These are phyloP conservation scores for Pelochelys cantorii DNA, from an alignment of 2,797 vertebrate genomes.

Conservation along the genomic window DNA sequence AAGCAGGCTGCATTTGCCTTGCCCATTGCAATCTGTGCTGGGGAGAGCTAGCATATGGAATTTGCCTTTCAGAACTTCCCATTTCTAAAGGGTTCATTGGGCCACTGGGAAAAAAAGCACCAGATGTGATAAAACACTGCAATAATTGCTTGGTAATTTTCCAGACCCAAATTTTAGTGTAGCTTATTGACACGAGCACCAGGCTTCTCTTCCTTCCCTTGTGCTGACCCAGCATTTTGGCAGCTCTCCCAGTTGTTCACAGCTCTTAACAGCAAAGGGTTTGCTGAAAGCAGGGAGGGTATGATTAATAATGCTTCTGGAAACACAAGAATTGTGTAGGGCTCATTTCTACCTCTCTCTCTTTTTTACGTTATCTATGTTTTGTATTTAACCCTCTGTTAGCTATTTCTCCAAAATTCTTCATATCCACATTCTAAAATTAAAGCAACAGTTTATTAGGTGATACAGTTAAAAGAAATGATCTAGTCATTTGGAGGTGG, in stretches of 20 bases:
- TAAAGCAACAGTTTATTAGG: too few species aligned
- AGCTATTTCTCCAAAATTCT: neutral
- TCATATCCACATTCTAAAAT: neutral
- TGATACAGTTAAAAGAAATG: conserved; percentile 28
- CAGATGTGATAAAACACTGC: conserved; percentile 70
- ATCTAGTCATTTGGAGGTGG: neutral
- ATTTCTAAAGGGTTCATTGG: conserved; percentile 55
- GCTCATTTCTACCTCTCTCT: neutral
- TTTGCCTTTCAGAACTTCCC: conserved; percentile 64
- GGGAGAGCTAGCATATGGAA: conserved; percentile 62
- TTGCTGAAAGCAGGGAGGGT: conserved; percentile 28
- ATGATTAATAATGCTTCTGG: conserved; percentile 13
- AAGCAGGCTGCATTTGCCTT: conserved; percentile 40
- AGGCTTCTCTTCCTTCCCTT: conserved; percentile 59
- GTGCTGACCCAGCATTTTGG: conserved; percentile 66
- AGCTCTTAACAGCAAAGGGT: neutral
- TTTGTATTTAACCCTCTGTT: neutral
- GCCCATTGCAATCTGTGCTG: conserved; percentile 38
- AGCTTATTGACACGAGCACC: conserved; percentile 68
- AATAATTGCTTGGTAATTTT: conserved; percentile 68
- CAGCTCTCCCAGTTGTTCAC: conserved; percentile 28
- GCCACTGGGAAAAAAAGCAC: conserved; percentile 52
- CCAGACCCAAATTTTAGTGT: conserved; percentile 58
- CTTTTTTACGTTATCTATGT: neutral
- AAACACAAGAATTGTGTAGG: neutral